Evolutionary conservation across 2,888 invertebrate genomes (phyloP).

Genomic region (Rhagium mordax): DNA sequence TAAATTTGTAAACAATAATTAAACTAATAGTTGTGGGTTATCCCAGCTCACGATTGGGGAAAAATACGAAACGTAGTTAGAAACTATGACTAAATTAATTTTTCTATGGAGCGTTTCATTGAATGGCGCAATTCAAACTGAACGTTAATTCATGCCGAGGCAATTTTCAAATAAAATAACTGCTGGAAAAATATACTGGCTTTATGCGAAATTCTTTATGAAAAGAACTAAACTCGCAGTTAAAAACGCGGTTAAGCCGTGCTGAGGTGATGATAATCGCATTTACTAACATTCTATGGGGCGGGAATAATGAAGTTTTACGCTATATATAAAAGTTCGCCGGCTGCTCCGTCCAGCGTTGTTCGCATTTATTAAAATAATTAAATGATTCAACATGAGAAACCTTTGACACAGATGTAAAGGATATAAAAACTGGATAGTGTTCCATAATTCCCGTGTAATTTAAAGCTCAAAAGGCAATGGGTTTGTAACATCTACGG

Average conservation of each 20-base stretch:
- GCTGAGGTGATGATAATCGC: slow-evolving; percentile 7
- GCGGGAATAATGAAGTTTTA: slow-evolving; percentile 27
- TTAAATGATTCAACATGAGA: slow-evolving; percentile 15
- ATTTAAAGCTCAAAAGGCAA: not conserved
- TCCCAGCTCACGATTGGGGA: too few species aligned
- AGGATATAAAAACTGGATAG: not conserved
- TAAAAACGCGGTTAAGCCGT: not conserved
- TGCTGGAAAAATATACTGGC: not conserved
- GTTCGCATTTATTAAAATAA: slow-evolving; percentile 27
- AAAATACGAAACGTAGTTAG: too few species aligned
- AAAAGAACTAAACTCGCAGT: not conserved
- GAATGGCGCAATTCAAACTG: not conserved
- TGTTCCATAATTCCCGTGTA: not conserved
- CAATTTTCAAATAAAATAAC: not conserved
- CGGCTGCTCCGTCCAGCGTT: slow-evolving; percentile 1
- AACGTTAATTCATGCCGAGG: not conserved
- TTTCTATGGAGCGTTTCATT: too few species aligned
- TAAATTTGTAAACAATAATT: too few species aligned
- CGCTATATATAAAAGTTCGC: slow-evolving; percentile 11
- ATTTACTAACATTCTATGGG: slow-evolving; percentile 4
- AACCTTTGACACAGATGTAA: slow-evolving; percentile 22
- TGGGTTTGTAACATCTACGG: not conserved
- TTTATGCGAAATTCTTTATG: not conserved
- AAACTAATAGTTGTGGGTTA: too few species aligned
- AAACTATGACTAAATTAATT: too few species aligned